Percentiles rank a stretch among this genome's conserved stretches.
Conservation (phyloP, 2,113 vertebrate species). For the Gobiocypris rarus region DNA sequence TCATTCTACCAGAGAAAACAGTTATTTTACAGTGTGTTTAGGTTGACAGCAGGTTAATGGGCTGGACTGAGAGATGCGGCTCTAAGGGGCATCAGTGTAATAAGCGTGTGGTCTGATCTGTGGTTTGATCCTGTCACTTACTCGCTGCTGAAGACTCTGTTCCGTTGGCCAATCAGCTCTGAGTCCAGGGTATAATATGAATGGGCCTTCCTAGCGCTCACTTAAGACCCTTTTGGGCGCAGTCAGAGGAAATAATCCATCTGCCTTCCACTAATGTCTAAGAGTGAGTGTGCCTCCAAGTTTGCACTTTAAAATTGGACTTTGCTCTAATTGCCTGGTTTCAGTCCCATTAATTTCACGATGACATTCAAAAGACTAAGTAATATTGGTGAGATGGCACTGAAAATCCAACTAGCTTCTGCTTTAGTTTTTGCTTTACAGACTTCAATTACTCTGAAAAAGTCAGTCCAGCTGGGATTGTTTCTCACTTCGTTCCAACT, state of each 20-base stretch:
- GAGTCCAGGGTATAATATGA: not conserved
- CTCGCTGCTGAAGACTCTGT: slow-evolving; percentile 6
- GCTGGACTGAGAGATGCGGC: slow-evolving; percentile 31
- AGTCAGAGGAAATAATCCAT: not conserved
- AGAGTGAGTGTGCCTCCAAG: slow-evolving; percentile 21
- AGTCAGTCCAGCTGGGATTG: slow-evolving; percentile 39
- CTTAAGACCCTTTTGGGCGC: not conserved
- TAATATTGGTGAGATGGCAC: slow-evolving; percentile 33
- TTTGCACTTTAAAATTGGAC: slow-evolving; percentile 53
- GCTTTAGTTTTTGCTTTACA: slow-evolving; percentile 44
- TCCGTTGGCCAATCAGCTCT: slow-evolving; percentile 3
- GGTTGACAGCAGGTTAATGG: slow-evolving; percentile 38
- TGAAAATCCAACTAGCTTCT: slow-evolving; percentile 23
- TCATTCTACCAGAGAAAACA: not conserved
- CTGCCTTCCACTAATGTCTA: not conserved
- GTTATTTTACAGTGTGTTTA: slow-evolving; percentile 25
- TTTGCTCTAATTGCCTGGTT: slow-evolving; percentile 47
- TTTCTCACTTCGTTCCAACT: slow-evolving; percentile 42
- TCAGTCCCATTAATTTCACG: slow-evolving; percentile 42
- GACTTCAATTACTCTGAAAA: slow-evolving; percentile 45
- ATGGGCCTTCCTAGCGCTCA: not conserved
- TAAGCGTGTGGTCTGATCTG: slow-evolving; percentile 30
- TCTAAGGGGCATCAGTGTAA: slow-evolving; percentile 5
- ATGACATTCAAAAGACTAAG: slow-evolving; percentile 57
- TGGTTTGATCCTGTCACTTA: slow-evolving; percentile 23